These are phyloP conservation scores for Actenoides hombroni DNA, from an alignment of 2,113 vertebrate species.

Conservation along the genomic window DNA sequence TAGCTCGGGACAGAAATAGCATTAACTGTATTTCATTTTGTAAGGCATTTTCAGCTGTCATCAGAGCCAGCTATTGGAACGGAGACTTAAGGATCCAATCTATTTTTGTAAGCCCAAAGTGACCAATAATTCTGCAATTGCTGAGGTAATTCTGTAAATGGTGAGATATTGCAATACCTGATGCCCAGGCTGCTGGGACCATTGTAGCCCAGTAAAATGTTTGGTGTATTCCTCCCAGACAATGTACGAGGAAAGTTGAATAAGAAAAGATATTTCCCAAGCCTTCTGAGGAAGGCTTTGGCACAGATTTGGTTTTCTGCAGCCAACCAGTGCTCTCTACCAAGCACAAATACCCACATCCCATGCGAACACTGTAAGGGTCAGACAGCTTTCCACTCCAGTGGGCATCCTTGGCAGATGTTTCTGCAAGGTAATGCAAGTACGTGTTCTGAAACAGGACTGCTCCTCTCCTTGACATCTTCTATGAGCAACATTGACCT, in stretches of 20 bases:
- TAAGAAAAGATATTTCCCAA: background rate
- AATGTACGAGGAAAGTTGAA: fast-evolving
- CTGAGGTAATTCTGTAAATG: background rate
- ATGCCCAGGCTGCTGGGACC: background rate
- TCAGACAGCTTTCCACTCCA: background rate
- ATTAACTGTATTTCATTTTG: conserved; percentile 18
- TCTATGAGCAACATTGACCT: background rate
- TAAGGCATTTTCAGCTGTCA: conserved; percentile 36
- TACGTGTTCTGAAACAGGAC: background rate
- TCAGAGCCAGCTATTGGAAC: conserved; percentile 22
- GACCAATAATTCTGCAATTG: background rate
- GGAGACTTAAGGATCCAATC: background rate
- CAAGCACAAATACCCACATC: background rate
- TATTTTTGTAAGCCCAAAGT: conserved; percentile 17
- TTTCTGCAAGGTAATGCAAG: background rate
- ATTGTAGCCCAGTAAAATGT: background rate
- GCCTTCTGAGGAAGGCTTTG: background rate
- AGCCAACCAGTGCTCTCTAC: background rate
- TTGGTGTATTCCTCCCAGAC: background rate
- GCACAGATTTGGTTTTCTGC: background rate
- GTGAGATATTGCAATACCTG: background rate
- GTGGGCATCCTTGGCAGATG: background rate
- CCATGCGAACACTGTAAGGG: background rate
- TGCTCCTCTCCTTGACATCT: background rate
- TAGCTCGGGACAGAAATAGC: conserved; percentile 41